These are phyloP conservation scores for Dendrophyllia cribrosa DNA, from an alignment of 64 coral and sea anemone species.

Conservation along the genomic window DNA sequence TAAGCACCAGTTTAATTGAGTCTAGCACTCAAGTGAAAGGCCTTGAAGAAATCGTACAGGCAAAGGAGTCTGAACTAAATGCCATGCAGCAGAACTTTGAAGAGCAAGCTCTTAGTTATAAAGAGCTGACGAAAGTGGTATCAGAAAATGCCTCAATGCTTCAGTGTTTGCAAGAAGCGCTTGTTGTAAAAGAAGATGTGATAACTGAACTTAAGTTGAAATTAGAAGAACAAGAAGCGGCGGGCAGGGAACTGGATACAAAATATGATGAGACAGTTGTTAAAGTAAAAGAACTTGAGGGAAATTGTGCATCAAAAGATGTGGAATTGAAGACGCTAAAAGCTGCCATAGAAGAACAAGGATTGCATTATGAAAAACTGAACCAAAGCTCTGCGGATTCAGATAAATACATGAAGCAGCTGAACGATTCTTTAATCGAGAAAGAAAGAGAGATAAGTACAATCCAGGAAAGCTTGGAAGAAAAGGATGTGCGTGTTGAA, in stretches of 20 bases:
- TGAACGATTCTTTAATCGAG: conserved; percentile 39
- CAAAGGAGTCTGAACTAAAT: conserved; percentile 22
- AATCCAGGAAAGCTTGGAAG: conserved; percentile 51
- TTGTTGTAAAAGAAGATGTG: conserved; percentile 58
- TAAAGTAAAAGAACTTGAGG: conserved; percentile 52
- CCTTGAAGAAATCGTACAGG: conserved; percentile 31
- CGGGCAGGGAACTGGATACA: background rate
- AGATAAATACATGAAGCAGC: conserved; percentile 23
- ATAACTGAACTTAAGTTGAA: conserved; percentile 58
- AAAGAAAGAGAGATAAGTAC: conserved; percentile 47
- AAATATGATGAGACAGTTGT: background rate
- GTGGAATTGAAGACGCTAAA: conserved; percentile 51
- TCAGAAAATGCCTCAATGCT: conserved; percentile 17
- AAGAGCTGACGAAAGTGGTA: background rate
- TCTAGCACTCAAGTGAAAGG: conserved; percentile 37
- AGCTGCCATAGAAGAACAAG: conserved; percentile 22
- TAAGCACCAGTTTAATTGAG: conserved; percentile 40
- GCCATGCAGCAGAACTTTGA: background rate
- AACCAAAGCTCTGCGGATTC: conserved; percentile 55
- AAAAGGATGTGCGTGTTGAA: conserved; percentile 31
- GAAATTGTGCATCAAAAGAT: conserved; percentile 49
- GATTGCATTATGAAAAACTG: conserved; percentile 50
- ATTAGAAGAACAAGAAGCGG: conserved; percentile 47
- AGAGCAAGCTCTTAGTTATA: background rate
- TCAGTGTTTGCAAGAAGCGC: background rate